These are phyloP conservation scores for Phymanthus crucifer DNA, from an alignment of 92 coral and sea anemone genomes.

Conservation along the genomic window DNA sequence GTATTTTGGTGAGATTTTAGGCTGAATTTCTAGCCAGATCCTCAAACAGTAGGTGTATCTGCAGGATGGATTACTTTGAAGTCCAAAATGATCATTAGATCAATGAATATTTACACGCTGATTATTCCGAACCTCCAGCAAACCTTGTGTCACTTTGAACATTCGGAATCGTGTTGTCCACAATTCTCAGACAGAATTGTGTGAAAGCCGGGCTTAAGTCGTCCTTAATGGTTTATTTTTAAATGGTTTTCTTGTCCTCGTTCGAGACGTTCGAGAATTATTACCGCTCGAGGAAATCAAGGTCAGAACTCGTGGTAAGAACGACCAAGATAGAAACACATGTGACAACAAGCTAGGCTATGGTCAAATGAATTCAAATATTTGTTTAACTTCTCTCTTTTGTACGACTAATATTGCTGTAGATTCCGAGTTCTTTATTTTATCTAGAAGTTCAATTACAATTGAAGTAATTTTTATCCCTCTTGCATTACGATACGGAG, in stretches of 20 bases:
- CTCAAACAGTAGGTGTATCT: not conserved
- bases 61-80: not conserved
- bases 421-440: not conserved
- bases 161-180: not conserved
- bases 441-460: not conserved
- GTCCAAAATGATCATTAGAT: not conserved
- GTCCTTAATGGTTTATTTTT: not conserved
- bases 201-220: not conserved
- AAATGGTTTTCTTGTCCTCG: not conserved
- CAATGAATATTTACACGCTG: not conserved
- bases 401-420: not conserved
- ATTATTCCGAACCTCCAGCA: not conserved
- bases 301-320: slow-evolving; percentile 8
- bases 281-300: not conserved
- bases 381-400: not conserved
- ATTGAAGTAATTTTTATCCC: not conserved
- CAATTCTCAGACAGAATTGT: not conserved
- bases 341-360: slow-evolving; percentile 8
- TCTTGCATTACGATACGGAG: not conserved
- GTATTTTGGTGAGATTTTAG: not conserved
- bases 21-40: not conserved
- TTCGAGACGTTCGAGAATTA: not conserved
- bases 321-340: not conserved
- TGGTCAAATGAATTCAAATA: slow-evolving; percentile 9
- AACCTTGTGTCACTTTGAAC: not conserved